Evolutionary conservation across 2,113 vertebrate genomes (phyloP).

Genomic region (Megaceryle torquata): DNA sequence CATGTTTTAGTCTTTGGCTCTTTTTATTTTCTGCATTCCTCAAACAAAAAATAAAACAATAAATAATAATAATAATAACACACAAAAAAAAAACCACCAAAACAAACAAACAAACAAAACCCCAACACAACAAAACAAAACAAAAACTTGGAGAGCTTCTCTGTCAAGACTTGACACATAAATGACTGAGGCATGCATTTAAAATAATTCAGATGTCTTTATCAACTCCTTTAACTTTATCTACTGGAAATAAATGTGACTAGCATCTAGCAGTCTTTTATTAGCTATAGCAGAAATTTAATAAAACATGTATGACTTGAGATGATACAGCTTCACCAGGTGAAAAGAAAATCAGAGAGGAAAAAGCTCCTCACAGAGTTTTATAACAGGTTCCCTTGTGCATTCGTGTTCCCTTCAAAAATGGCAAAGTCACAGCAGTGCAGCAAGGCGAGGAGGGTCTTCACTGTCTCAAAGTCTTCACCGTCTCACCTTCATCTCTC

Average conservation of each 20-base stretch:
- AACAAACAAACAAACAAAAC: neutral
- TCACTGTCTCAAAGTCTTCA: neutral
- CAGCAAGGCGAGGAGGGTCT: neutral
- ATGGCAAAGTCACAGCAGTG: neutral
- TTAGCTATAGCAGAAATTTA: neutral
- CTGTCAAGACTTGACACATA: neutral
- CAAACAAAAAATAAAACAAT: neutral
- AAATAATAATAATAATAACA: no score
- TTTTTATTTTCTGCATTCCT: neutral
- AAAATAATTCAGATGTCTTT: neutral
- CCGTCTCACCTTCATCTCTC: neutral
- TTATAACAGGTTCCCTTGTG: neutral
- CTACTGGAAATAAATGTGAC: neutral
- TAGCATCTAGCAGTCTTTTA: neutral
- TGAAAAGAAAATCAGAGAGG: neutral
- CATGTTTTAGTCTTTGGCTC: neutral
- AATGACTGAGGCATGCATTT: neutral
- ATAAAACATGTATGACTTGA: neutral
- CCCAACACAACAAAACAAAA: neutral
- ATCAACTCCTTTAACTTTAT: neutral
- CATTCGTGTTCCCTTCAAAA: neutral
- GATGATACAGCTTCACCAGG: fast-evolving
- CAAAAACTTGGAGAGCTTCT: neutral
- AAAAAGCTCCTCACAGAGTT: neutral
- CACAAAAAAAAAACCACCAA: no score